Percentiles rank a stretch among this genome's conserved stretches.
phyloP scores from a whole-genome alignment of 2,888 invertebrate genomes.

The Malachius bipustulatus region DNA sequence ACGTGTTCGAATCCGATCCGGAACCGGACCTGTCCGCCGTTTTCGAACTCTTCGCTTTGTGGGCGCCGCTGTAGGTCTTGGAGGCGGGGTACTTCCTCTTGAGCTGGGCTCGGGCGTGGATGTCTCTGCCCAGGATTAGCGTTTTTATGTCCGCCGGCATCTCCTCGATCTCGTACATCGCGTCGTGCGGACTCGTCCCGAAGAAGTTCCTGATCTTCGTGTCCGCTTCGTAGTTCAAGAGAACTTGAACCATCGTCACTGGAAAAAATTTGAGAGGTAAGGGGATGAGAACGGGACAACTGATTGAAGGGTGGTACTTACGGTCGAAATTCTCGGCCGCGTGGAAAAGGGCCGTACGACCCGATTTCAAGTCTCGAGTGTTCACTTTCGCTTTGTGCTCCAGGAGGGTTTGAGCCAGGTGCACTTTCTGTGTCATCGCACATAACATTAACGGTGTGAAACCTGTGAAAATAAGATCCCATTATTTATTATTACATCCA shows the following conservation, averaged over 20 bases:
- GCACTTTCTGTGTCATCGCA: slow-evolving; percentile 30
- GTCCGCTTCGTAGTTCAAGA: slow-evolving; percentile 38
- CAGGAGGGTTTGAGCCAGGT: slow-evolving; percentile 32
- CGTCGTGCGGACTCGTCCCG: slow-evolving; percentile 36
- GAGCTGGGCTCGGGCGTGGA: neutral
- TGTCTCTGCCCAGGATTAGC: slow-evolving; percentile 19
- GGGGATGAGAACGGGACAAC: too few relatives aligned
- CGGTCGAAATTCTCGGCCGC: slow-evolving; percentile 35
- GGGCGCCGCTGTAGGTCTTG: too few relatives aligned
- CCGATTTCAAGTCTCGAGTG: slow-evolving; percentile 36
- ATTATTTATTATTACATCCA: too few relatives aligned
- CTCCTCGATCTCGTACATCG: slow-evolving; percentile 37
- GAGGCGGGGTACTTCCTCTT: too few relatives aligned
- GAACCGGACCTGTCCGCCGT: too few relatives aligned
- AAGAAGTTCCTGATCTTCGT: slow-evolving; percentile 38
- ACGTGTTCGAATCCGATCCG: too few relatives aligned
- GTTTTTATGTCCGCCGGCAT: slow-evolving; percentile 24
- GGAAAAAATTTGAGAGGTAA: too few relatives aligned
- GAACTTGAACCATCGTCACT: slow-evolving; percentile 36
- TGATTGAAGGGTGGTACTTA: slow-evolving; percentile 27
- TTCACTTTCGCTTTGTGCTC: slow-evolving; percentile 31
- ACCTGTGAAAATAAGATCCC: slow-evolving; percentile 33
- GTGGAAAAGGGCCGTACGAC: slow-evolving; percentile 40
- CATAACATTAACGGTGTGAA: slow-evolving; percentile 42
- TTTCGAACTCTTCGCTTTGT: too few relatives aligned